These are phyloP conservation scores for Strigamia crassipes DNA, from an alignment of 2,888 invertebrate species.

Conservation along the genomic window DNA sequence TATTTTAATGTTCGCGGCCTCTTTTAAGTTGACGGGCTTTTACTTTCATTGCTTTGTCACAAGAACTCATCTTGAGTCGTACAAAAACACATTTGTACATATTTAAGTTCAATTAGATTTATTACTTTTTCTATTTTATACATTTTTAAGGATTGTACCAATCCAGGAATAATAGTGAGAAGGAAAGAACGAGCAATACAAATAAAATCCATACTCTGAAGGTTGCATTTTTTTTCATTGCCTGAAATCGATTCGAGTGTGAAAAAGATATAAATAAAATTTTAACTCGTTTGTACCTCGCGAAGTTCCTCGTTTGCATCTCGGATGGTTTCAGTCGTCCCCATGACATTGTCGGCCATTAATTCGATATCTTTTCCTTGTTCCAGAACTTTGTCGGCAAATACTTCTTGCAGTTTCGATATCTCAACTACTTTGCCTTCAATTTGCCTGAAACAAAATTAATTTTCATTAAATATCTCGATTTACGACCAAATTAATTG, in stretches of 20 bases:
- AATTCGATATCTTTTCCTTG: conserved; percentile 93
- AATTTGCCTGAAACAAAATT: conserved; percentile 57
- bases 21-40: not conserved
- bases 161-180: conserved; percentile 92
- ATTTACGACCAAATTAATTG: not conserved
- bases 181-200: conserved; percentile 93
- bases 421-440: conserved; percentile 87
- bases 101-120: not conserved
- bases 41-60: conserved; percentile 35
- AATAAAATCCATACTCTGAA: conserved; percentile 92
- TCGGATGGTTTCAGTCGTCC: conserved; percentile 91
- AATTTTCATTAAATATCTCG: not conserved
- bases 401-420: conserved; percentile 91
- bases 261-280: not conserved
- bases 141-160: conserved; percentile 80
- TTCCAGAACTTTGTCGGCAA: conserved; percentile 90
- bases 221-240: conserved; percentile 95
- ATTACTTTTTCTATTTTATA: conserved; percentile 1
- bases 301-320: conserved; percentile 97
- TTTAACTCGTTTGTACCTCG: conserved; percentile 62
- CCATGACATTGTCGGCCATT: conserved; percentile 84
- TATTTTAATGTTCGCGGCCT: not conserved
- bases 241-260: conserved; percentile 59
- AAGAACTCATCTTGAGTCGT: not conserved
- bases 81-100: not conserved